Evolutionary conservation across 1,140 invertebrate species (phyloP), one percentile per base, ranked within the genome.

Genomic region (Venturia canescens): DNA sequence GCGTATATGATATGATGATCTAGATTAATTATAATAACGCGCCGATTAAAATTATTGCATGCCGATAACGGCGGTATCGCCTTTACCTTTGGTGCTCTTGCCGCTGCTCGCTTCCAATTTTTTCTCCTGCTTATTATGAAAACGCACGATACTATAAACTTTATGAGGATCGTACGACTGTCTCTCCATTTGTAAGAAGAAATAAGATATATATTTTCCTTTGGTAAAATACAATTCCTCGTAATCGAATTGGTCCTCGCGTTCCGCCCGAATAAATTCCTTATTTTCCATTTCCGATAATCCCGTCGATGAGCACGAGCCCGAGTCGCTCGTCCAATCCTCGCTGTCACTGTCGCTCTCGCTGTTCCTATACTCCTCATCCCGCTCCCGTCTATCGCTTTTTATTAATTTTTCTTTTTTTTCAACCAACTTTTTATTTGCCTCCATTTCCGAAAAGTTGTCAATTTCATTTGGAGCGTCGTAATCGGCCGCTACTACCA

Each of bases 131-230:
- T n/a, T n/a, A n/a, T n/a, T 82, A 82, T 84, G 84, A 80, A 91
- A 91, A 9, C 84, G 86, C 84, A 91, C 84, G 60, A 90, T 89
- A 77, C 80, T 85, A 84, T 90, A 90, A 84, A 88, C 88, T 0
- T 90, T 87, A 57, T 79, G 70, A 44, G 90, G 90, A 87, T 90
- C 82, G 84, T 88, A 90, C 60, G 57, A 84, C 60, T 89, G 87
- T 72, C 87, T 86, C 86, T 91, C 90, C 87, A 91, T 91, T 84
- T 87, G 86, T 82, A 91, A 79, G 80, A 91, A 90, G 84, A 91
- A 91, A 85, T 89, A 88, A 57, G 87, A 83, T 31, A 90, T 84
- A 83, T 90, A 91, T 82, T 91, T 91, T 72, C 89, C 90, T 71
- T 85, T 90, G 75, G 89, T 90, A 82, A 88, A 90, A 83, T 90